These are phyloP conservation scores for Osedax frankpressi DNA, from an alignment of 2,888 invertebrate genomes.

Conservation along the genomic window DNA sequence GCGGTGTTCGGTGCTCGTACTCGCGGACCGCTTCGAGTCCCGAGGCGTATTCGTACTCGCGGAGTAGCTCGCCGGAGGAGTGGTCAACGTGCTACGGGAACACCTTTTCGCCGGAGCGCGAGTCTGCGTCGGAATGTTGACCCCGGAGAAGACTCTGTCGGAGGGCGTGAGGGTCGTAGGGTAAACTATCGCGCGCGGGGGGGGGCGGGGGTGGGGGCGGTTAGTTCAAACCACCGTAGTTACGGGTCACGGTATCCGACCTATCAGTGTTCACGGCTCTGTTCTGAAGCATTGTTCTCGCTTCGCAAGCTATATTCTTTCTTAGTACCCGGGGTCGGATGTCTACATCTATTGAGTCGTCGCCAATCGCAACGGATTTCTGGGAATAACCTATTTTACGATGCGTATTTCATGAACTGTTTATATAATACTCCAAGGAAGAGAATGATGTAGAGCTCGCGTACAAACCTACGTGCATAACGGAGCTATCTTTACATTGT, in stretches of 20 bases:
- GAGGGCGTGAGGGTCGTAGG: not conserved
- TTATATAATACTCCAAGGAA: too few species aligned
- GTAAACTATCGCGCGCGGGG: too few species aligned
- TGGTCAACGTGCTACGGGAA: not conserved
- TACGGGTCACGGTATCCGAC: not conserved
- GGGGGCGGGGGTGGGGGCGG: not conserved
- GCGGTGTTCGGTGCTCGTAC: not conserved
- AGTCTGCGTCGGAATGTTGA: not conserved
- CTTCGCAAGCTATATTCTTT: constrained; percentile 34
- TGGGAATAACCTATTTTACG: too few species aligned
- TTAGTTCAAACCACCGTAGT: too few species aligned
- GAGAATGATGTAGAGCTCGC: too few species aligned
- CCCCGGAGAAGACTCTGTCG: not conserved
- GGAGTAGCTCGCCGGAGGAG: not conserved
- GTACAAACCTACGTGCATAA: too few species aligned
- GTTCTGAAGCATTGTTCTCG: constrained; percentile 30
- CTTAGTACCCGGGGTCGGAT: constrained; percentile 31
- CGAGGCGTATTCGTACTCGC: not conserved
- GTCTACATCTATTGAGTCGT: constrained; percentile 37
- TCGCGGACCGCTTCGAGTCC: not conserved
- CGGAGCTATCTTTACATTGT: too few species aligned
- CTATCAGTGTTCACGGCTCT: constrained; percentile 18
- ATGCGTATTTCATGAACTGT: too few species aligned
- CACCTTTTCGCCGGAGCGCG: not conserved
- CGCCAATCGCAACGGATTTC: constrained; percentile 38